Evolutionary conservation across 2,797 vertebrate species (phyloP).

Genomic region (Poecile montanus): DNA sequence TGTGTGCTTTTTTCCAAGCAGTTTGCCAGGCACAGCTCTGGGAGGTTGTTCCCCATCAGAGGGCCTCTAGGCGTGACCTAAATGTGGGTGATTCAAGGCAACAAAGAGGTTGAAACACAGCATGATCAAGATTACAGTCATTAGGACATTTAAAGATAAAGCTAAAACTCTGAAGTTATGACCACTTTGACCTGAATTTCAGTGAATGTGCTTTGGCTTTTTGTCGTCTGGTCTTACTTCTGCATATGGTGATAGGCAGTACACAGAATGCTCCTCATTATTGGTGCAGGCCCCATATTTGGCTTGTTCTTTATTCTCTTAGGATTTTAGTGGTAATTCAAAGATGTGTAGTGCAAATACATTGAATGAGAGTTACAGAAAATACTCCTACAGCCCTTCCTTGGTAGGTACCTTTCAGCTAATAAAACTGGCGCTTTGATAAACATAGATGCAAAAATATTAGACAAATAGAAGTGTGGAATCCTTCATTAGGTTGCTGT

Average conservation of each 20-base stretch:
- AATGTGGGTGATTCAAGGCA: conserved; percentile 13
- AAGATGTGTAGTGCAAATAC: background rate
- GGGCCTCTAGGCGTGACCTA: background rate
- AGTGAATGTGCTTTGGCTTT: background rate
- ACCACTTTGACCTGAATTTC: conserved; percentile 51
- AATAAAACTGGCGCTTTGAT: background rate
- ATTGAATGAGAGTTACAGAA: background rate
- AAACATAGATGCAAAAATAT: background rate
- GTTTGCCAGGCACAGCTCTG: background rate
- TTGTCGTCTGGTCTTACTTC: background rate
- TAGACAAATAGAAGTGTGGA: background rate
- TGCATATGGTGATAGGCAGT: background rate
- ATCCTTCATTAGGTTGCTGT: background rate
- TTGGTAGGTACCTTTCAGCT: background rate
- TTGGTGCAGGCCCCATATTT: background rate
- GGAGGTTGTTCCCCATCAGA: background rate
- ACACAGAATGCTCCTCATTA: background rate
- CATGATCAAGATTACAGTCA: conserved; percentile 10
- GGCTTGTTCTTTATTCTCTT: background rate
- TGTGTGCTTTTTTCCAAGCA: background rate
- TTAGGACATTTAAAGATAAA: conserved; percentile 7
- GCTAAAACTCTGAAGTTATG: background rate
- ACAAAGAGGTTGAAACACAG: conserved; percentile 42
- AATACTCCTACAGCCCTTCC: background rate
- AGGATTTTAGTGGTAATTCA: conserved; percentile 3